Base-by-base conservation (phyloP, 92 coral and sea anemone species). In the Actinernus sp. region DNA sequence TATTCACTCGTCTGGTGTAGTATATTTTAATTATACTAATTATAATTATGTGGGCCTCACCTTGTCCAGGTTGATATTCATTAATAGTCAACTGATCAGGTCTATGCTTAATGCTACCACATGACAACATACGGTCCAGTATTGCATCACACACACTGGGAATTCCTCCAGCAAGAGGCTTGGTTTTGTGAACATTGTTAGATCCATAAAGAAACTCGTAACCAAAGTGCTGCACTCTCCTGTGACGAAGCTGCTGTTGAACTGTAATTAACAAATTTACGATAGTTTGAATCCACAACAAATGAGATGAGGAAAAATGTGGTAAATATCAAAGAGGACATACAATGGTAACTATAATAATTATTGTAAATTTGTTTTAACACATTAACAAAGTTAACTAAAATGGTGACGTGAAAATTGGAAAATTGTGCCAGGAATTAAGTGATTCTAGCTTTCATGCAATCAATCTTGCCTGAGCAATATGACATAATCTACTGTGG, bases 71-170 rank as follows among this genome's bases (percentile, higher is more conserved):
- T 4, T 64, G 55, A 49, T 95, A 95, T 28, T 95, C 95, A 67
- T 95, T 95, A 26, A 91, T 81, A 1, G 99, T 95, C 57, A 95
- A 75, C 70, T 95, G 99, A 76, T 95, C 99, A 20, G 99, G 99
- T 44, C 32, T 81, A 38, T 62, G 52, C 39, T 65, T 48, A 5
- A 87, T 81, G 32, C 61, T 64, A 13, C 68, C 85, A 24, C 65
- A 71, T 71, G 87, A 62, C 76, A 79, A 68, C 71, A 91, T 70
- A 19, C 63, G 75, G 20, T 87, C 77, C 29, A 95, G 23, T 25
- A 87, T 49, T 12, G 20, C 48, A 49, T 68, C 43, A 86, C 99
- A 91, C 57, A 68, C 83, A 55, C 59, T 54, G 43, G 99, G 99
- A 41, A 95, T 87, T n/a, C 95, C 97, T 26, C 76, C 87, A 28